Conservation (phyloP, 2,113 vertebrate species). For the Sus scrofa region DNA sequence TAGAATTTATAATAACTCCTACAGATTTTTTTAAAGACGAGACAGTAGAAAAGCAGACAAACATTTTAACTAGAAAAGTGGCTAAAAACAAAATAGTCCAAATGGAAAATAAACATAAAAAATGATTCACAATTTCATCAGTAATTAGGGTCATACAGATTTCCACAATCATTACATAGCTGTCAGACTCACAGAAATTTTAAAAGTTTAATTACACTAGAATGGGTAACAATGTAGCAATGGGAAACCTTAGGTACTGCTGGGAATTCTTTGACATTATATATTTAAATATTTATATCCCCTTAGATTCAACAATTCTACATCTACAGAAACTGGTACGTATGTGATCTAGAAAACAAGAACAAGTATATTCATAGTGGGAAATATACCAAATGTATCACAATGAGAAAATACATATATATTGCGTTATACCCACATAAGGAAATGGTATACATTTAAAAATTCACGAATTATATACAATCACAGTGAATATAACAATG, state of each 20-base stretch:
- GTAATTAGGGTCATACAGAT: not conserved
- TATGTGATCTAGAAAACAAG: not conserved
- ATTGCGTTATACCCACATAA: not conserved
- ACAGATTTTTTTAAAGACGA: not conserved
- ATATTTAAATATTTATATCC: not conserved
- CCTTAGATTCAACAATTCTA: not conserved
- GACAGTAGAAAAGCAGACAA: not conserved
- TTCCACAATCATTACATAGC: not conserved
- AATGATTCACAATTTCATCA: not conserved
- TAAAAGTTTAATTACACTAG: not conserved
- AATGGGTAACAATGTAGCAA: not conserved
- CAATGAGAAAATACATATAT: not conserved
- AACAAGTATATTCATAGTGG: not conserved
- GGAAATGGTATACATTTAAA: not conserved
- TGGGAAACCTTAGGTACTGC: not conserved
- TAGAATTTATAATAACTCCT: not conserved
- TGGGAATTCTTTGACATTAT: not conserved
- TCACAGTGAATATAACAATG: not conserved
- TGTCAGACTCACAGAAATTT: not conserved
- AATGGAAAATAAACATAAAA: slow-evolving; percentile 5
- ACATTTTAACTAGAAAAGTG: not conserved
- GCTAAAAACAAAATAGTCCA: not conserved
- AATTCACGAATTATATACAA: not conserved
- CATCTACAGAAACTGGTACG: not conserved
- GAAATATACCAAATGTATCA: not conserved